Percentiles rank a stretch among this genome's conserved stretches.
Evolutionary conservation across 2,113 vertebrate species (phyloP).

Genomic region (Gnathochromis pfefferi): DNA sequence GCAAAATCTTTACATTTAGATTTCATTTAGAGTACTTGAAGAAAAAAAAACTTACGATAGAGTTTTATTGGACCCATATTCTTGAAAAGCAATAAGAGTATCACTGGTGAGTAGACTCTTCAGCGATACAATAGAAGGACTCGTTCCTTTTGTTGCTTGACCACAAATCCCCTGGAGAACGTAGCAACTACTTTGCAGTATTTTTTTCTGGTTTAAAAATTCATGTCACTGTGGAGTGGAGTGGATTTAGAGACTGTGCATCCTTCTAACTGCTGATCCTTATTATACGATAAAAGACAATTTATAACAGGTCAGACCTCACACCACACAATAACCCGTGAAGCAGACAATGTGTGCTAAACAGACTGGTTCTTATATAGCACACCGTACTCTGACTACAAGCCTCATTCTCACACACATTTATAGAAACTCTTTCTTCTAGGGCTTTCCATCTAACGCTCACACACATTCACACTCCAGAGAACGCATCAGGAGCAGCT

Average conservation of each 20-base stretch:
- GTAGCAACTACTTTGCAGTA: background rate
- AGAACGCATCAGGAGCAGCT: background rate
- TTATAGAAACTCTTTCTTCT: background rate
- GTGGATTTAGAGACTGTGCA: background rate
- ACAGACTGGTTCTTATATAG: background rate
- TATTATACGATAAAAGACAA: background rate
- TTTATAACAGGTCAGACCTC: background rate
- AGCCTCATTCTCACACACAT: background rate
- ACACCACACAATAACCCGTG: background rate
- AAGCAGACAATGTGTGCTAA: background rate
- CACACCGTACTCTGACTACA: background rate
- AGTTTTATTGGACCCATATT: background rate
- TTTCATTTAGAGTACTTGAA: background rate
- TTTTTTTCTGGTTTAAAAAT: background rate
- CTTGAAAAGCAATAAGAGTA: background rate
- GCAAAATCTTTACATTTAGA: background rate
- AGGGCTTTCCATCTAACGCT: background rate
- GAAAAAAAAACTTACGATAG: background rate
- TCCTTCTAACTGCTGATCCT: background rate
- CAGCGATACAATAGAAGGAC: background rate
- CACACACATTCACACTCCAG: background rate
- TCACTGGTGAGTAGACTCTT: background rate
- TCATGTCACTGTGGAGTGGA: background rate
- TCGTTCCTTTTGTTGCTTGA: background rate
- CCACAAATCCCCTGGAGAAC: background rate